A percentile compares a stretch with the other conserved stretches of the same genome.
Conservation (phyloP, 2,797 vertebrate genomes). For the Rhodeus uyekii region DNA sequence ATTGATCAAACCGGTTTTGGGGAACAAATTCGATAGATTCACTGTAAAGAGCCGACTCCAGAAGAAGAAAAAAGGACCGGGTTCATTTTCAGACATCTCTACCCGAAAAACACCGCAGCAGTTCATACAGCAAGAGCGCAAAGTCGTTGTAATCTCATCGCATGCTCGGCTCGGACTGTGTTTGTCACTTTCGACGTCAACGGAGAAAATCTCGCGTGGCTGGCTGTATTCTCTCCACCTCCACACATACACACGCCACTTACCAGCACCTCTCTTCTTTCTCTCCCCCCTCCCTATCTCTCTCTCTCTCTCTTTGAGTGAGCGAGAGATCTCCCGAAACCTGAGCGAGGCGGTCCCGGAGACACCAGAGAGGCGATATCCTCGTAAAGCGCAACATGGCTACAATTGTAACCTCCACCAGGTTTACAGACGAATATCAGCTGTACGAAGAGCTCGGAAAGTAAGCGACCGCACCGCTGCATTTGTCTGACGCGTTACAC, state of each 20-base stretch:
- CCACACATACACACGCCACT: constrained; percentile 55
- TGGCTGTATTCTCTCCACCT: constrained; percentile 56
- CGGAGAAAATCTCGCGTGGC: constrained; percentile 72
- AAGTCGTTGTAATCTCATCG: not conserved
- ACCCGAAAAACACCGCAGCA: not conserved
- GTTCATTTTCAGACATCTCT: not conserved
- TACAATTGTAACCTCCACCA: constrained; percentile 90
- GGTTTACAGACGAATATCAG: constrained; percentile 96
- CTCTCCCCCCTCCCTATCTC: constrained; percentile 54
- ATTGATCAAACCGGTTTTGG: not conserved
- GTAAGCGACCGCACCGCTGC: constrained; percentile 76
- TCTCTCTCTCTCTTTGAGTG: constrained; percentile 66
- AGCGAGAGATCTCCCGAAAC: constrained; percentile 72
- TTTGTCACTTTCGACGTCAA: constrained; percentile 44
- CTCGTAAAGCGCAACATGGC: constrained; percentile 82
- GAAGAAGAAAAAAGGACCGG: not conserved
- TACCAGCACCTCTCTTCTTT: constrained; percentile 46
- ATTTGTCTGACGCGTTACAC: constrained; percentile 34
- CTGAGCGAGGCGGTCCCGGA: constrained; percentile 72
- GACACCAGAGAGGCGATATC: constrained; percentile 67
- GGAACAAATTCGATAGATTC: too few species aligned
- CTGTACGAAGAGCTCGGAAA: constrained; percentile 97
- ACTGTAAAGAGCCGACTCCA: not conserved
- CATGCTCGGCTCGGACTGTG: not conserved
- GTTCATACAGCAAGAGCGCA: not conserved